Percentiles rank a stretch among this genome's conserved stretches.
phyloP scores from a whole-genome alignment of 2,113 vertebrate genomes.

The Dicentrarchus labrax region DNA sequence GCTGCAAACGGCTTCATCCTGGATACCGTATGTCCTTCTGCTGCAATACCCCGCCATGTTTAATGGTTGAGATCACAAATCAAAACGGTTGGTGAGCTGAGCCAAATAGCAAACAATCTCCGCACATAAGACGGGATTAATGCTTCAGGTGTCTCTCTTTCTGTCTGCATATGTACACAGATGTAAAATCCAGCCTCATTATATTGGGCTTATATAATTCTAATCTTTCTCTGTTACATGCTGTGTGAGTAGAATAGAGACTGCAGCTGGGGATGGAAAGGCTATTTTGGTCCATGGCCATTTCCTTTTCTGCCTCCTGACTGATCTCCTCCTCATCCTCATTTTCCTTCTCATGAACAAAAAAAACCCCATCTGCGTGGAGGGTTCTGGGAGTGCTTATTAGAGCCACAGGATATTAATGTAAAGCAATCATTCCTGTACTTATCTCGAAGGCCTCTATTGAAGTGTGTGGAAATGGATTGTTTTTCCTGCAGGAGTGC shows the following conservation, averaged over 20 bases:
- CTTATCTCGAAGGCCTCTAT: conserved; percentile 7
- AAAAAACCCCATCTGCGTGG: neutral
- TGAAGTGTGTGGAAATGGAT: conserved; percentile 30
- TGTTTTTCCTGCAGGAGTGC: conserved; percentile 31
- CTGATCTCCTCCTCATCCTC: conserved; percentile 50
- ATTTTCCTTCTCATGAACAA: conserved; percentile 29
- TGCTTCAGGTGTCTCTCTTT: neutral
- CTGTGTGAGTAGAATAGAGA: conserved; percentile 38
- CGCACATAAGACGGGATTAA: neutral
- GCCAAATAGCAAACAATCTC: neutral
- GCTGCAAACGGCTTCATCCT: conserved; percentile 9
- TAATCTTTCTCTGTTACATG: conserved; percentile 35
- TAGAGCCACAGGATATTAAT: conserved; percentile 23
- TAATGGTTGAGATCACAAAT: conserved; percentile 7
- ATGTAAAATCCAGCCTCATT: neutral
- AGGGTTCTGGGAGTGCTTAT: conserved; percentile 18
- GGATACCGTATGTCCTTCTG: conserved; percentile 2
- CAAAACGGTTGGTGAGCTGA: neutral
- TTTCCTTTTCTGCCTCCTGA: conserved; percentile 54
- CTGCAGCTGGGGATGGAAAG: conserved; percentile 45
- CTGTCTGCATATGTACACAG: neutral
- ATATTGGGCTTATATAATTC: conserved; percentile 28
- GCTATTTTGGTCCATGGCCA: conserved; percentile 63
- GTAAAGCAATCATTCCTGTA: conserved; percentile 21
- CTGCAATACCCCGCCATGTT: neutral